phyloP scores from a whole-genome alignment of 2,888 invertebrate species.

The Seira musarum region DNA sequence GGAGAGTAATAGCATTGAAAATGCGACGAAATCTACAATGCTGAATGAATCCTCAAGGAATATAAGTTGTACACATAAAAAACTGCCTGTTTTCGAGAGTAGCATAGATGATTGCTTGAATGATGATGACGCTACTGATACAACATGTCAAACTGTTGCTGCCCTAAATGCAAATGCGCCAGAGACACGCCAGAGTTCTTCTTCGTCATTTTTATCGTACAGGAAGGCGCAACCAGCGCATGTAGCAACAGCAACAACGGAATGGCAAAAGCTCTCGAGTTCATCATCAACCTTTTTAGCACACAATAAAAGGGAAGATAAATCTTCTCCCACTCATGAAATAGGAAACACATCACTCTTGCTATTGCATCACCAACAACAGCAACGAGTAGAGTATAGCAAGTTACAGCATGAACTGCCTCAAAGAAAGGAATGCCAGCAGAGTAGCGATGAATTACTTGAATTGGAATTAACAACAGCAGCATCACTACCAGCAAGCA shows the following conservation, averaged over 20 bases:
- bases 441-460: slow-evolving; percentile 63
- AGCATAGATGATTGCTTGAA: slow-evolving; percentile 57
- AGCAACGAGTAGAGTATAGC: slow-evolving; percentile 28
- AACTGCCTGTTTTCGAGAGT: slow-evolving; percentile 59
- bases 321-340: slow-evolving; percentile 32
- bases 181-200: slow-evolving; percentile 21
- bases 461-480: no score
- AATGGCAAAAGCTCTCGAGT: slow-evolving; percentile 28
- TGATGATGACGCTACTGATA: slow-evolving; percentile 33
- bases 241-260: slow-evolving; percentile 25
- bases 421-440: slow-evolving; percentile 39
- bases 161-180: background rate
- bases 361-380: slow-evolving; percentile 54
- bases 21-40: background rate
- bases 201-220: slow-evolving; percentile 6
- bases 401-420: slow-evolving; percentile 29
- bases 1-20: slow-evolving; percentile 38
- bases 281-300: slow-evolving; percentile 38
- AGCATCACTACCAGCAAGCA: slow-evolving; percentile 37
- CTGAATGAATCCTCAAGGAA: background rate
- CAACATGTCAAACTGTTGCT: slow-evolving; percentile 15
- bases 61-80: slow-evolving; percentile 13
- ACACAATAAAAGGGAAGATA: slow-evolving; percentile 19
- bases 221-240: slow-evolving; percentile 29
- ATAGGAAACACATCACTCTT: slow-evolving; percentile 55